Evolutionary conservation across 2,888 invertebrate genomes (phyloP).

Genomic region (Xestia rhomboidea): DNA sequence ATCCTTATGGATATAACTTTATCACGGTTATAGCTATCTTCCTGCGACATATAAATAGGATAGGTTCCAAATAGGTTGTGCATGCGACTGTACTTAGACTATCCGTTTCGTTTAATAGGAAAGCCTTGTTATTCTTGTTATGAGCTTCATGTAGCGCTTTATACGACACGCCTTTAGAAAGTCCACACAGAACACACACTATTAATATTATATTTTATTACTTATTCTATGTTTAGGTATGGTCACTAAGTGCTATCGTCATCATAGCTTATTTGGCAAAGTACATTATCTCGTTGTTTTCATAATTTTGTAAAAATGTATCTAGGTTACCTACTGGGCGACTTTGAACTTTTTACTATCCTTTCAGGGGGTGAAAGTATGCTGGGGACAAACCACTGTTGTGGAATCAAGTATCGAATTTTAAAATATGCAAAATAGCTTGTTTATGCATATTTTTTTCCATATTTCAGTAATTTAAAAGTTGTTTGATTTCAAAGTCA

Average conservation of each 20-base stretch:
- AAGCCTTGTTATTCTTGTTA: slow-evolving; percentile 58
- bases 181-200: slow-evolving; percentile 20
- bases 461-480: background rate
- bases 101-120: slow-evolving; percentile 49
- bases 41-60: too few species aligned
- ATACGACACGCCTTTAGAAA: slow-evolving; percentile 53
- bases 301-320: background rate
- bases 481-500: slow-evolving; percentile 10
- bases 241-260: background rate
- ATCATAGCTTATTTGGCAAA: background rate
- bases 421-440: slow-evolving; percentile 3
- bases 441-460: background rate
- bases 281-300: background rate
- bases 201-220: slow-evolving; percentile 52
- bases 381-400: background rate
- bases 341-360: slow-evolving; percentile 10
- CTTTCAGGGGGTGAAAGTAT: background rate
- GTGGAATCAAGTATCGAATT: background rate
- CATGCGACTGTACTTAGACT: slow-evolving; percentile 34
- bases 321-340: background rate
- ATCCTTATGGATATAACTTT: too few species aligned
- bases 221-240: slow-evolving; percentile 13
- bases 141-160: slow-evolving; percentile 40
- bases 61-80: background rate
- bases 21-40: too few species aligned